Conservation (phyloP, 1,140 invertebrate genomes). For the Physella acuta region DNA sequence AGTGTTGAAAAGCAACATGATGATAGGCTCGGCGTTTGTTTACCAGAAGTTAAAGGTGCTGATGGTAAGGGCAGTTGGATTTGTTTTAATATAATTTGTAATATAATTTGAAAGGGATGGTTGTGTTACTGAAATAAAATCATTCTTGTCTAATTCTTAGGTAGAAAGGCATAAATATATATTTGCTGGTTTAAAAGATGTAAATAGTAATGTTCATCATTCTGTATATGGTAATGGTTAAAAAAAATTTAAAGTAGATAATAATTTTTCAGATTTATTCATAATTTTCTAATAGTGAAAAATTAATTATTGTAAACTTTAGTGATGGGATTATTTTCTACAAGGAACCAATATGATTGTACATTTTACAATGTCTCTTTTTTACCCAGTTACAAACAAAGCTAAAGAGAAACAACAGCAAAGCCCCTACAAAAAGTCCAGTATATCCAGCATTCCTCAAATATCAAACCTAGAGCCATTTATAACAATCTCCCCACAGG, state of each 20-base stretch:
- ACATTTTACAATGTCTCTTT: neutral
- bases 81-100: neutral
- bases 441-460: constrained; percentile 3
- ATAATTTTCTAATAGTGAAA: neutral
- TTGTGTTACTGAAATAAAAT: neutral
- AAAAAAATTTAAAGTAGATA: neutral
- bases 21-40: constrained; percentile 43
- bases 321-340: neutral
- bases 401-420: constrained; percentile 2
- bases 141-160: neutral
- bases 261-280: neutral
- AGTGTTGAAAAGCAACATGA: constrained; percentile 29
- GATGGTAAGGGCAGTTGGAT: constrained; percentile 38
- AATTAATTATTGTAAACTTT: neutral
- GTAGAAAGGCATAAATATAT: neutral
- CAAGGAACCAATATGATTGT: too few relatives aligned
- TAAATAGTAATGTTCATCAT: neutral
- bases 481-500: neutral
- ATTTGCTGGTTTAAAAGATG: neutral
- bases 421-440: constrained; percentile 1
- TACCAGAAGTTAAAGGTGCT: constrained; percentile 52
- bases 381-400: constrained; percentile 1
- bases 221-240: neutral
- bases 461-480: neutral
- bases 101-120: neutral